Conservation (phyloP, 92 coral and sea anemone species). For the Anthopleura xanthogrammica region DNA sequence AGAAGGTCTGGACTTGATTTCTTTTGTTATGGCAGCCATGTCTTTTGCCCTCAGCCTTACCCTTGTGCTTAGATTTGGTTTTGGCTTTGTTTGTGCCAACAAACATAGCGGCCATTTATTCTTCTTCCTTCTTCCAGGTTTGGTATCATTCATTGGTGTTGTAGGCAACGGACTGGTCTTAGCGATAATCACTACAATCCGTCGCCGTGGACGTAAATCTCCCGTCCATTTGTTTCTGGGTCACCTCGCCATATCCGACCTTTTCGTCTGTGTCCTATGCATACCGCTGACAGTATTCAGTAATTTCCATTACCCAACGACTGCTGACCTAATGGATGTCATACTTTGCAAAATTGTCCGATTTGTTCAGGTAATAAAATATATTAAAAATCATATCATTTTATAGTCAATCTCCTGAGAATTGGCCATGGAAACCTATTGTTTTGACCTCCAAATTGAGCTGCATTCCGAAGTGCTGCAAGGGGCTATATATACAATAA, state of each 20-base stretch:
- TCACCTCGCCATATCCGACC: conserved; percentile 66
- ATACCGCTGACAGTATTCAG: conserved; percentile 60
- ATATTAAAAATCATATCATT: too few species aligned
- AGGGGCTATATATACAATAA: too few species aligned
- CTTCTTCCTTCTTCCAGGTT: conserved; percentile 25
- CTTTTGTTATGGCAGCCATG: too few species aligned
- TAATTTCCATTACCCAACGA: conserved; percentile 54
- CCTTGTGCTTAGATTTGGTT: too few species aligned
- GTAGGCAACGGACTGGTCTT: conserved; percentile 60
- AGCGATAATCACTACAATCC: conserved; percentile 46
- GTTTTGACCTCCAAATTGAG: too few species aligned
- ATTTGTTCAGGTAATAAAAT: conserved; percentile 49
- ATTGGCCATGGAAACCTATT: too few species aligned
- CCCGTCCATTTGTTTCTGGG: conserved; percentile 56
- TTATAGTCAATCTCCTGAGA: too few species aligned
- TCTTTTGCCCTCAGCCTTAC: too few species aligned
- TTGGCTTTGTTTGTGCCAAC: too few species aligned
- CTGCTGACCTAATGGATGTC: conserved; percentile 16
- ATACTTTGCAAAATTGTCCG: conserved; percentile 51
- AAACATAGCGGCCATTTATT: background rate
- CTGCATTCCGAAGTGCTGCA: too few species aligned
- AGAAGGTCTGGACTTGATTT: too few species aligned
- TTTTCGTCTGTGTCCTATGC: conserved; percentile 60
- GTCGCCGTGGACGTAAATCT: conserved; percentile 56
- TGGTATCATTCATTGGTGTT: conserved; percentile 46